Conservation (phyloP, 2,113 vertebrate species). For the Paracanthobrama guichenoti region DNA sequence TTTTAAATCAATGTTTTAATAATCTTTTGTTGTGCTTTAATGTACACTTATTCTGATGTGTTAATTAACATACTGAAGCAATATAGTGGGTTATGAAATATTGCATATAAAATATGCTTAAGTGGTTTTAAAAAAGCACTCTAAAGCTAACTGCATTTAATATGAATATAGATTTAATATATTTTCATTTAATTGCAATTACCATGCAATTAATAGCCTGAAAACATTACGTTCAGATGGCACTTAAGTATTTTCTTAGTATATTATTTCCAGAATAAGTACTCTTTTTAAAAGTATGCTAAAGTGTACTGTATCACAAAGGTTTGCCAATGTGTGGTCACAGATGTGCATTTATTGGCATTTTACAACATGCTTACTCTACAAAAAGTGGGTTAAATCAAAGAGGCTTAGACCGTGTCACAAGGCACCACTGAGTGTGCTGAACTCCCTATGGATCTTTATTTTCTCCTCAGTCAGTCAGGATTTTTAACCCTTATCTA, state of each 20-base stretch:
- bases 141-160: not conserved
- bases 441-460: not conserved
- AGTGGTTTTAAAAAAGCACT: not conserved
- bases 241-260: too few relatives aligned
- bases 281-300: not conserved
- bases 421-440: not conserved
- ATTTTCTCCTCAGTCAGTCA: not conserved
- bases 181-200: not conserved
- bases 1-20: too few relatives aligned
- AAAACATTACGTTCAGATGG: not conserved
- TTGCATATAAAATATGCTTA: too few relatives aligned
- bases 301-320: not conserved
- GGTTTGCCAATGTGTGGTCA: not conserved
- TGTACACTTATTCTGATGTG: too few relatives aligned
- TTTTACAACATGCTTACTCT: not conserved
- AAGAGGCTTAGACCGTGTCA: not conserved
- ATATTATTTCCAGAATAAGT: not conserved
- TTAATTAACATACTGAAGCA: too few relatives aligned
- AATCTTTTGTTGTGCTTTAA: too few relatives aligned
- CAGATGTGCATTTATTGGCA: not conserved
- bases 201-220: not conserved
- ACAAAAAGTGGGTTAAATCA: conserved; percentile 8
- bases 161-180: not conserved
- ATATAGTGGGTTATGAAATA: too few relatives aligned
- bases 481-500: not conserved